phyloP scores from a whole-genome alignment of 2,888 invertebrate species.

The Tachina grossa region DNA sequence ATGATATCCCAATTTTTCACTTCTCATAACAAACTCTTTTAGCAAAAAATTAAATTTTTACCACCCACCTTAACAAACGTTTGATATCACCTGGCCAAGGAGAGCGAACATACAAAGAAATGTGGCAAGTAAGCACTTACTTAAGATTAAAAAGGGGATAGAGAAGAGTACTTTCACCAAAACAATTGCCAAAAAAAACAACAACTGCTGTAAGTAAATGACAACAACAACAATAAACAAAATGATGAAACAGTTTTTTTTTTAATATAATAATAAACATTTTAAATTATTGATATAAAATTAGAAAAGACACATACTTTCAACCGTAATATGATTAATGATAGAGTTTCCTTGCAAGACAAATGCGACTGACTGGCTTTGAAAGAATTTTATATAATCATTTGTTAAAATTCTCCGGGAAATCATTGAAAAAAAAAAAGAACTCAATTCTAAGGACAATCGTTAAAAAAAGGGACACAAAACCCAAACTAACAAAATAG shows the following conservation, averaged over 20 bases:
- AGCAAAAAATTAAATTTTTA: no score
- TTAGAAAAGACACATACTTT: slow-evolving; percentile 8
- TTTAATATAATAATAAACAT: slow-evolving; percentile 34
- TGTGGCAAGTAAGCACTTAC: slow-evolving; percentile 55
- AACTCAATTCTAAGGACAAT: slow-evolving; percentile 38
- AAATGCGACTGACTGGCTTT: slow-evolving; percentile 43
- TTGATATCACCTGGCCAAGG: slow-evolving; percentile 40
- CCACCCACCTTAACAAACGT: slow-evolving; percentile 16
- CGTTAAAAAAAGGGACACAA: slow-evolving; percentile 31
- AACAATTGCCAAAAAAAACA: slow-evolving; percentile 13
- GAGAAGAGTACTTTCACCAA: slow-evolving; percentile 26
- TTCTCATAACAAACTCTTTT: background rate
- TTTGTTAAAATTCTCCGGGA: slow-evolving; percentile 41
- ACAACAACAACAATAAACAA: slow-evolving; percentile 12
- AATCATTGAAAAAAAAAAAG: slow-evolving; percentile 40
- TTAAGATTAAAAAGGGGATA: slow-evolving; percentile 44
- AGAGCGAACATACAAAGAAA: background rate
- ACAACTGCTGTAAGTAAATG: slow-evolving; percentile 42
- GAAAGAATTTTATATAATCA: slow-evolving; percentile 33
- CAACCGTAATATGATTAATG: slow-evolving; percentile 62
- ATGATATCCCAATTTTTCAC: no score
- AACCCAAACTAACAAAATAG: slow-evolving; percentile 61
- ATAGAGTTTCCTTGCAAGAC: slow-evolving; percentile 14
- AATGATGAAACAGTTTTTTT: slow-evolving; percentile 47
- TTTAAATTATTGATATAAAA: slow-evolving; percentile 29